phyloP scores from a whole-genome alignment of 2,113 vertebrate species.

The Vulpes ferrilata region DNA sequence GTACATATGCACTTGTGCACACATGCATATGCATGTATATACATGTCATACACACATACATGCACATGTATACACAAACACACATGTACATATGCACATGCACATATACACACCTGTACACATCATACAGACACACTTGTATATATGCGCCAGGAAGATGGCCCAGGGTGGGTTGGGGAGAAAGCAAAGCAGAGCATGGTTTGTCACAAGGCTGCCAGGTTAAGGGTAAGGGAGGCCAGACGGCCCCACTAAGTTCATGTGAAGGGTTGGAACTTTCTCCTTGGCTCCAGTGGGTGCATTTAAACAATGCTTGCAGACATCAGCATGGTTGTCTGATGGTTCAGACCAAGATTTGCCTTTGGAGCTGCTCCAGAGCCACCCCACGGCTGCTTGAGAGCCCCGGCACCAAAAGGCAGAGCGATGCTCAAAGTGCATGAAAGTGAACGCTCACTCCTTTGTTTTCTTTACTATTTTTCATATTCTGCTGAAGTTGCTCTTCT shows the following conservation, averaged over 20 bases:
- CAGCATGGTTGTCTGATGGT: fast-evolving
- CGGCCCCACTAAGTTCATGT: fast-evolving
- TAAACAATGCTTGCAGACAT: not conserved
- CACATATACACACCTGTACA: no score
- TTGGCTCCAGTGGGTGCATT: not conserved
- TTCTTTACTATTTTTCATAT: constrained; percentile 39
- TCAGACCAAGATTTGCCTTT: fast-evolving
- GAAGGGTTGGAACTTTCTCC: not conserved
- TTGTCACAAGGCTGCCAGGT: not conserved
- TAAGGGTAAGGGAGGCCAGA: no score
- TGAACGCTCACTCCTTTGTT: constrained; percentile 51
- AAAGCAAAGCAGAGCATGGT: fast-evolving
- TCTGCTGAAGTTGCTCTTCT: not conserved
- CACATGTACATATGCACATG: not conserved
- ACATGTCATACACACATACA: no score
- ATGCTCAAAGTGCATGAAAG: constrained; percentile 1
- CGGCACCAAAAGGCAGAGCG: constrained; percentile 35
- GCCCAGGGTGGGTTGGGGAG: no score
- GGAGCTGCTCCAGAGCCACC: fast-evolving
- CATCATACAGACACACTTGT: not conserved
- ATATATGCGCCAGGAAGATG: fast-evolving
- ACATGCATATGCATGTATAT: fast-evolving
- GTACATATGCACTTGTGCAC: fast-evolving
- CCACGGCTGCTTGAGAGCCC: not conserved
- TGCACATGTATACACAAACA: no score